Evolutionary conservation across 53 echinoderm and acorn worm species (phyloP), one percentile per base, ranked within the genome.

Genomic region (Patiria pectinifera): DNA sequence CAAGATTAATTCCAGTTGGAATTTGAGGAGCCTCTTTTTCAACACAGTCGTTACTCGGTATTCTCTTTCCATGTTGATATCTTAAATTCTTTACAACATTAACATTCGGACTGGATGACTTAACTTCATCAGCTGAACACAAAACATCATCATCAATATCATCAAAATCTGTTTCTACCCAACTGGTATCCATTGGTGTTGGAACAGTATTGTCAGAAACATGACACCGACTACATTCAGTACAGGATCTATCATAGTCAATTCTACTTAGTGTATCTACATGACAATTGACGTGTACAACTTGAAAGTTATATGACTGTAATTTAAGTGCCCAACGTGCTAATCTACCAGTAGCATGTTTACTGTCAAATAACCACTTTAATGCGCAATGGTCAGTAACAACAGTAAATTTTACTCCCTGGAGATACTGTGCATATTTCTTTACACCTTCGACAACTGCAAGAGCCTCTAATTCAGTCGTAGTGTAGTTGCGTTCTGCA

Each of bases 341-440:
- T 72, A 72, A 4, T 72, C 74, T 16, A 74, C 71, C 71, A 63
- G 45, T 72, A 19, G 45, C 46, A 71, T 86, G 71, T 8, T 72
- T 86, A n/a, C 74, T 49, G 86, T 86, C 86, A 86, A 86, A 86
- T 74, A 72, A 48, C 86, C 71, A 86, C 19, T 69, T 85, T 10
- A 69, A 69, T 43, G 70, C 85, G 7, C 69, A 85, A 44, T 69
- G 70, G 45, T 44, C 43, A 79, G 46, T 10, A 25, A 79, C 18
- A 35, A 79, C 43, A 79, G 46, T 44, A 79, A 79, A 44, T 45
- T 45, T 44, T 6, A 45, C 79, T 79, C 69, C 62, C 86, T 16
- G 71, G 23, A 86, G 48, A n/a, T 86, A 86, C n/a, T 45, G 43
- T 22, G 79, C 45, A 79, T 79, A 79, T 79, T 79, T 79, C 44